Base-by-base conservation (phyloP, 2,797 vertebrate genomes). In the Phalloptychus januarius region DNA sequence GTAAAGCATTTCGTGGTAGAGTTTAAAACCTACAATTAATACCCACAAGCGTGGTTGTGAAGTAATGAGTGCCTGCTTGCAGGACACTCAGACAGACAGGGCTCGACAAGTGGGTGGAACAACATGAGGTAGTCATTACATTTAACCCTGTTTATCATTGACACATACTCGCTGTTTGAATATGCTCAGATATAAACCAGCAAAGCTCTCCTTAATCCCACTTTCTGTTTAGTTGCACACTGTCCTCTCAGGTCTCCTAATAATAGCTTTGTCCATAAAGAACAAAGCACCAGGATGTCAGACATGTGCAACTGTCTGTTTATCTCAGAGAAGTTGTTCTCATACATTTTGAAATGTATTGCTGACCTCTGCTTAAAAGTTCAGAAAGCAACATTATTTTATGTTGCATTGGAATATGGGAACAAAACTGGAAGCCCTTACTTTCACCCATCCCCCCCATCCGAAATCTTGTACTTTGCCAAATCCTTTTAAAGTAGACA, bases 401-500 rank as follows among this genome's bases (percentile, higher is more conserved):
- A n/a, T 11, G 7, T 40, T 28, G 15, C 44, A 45, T 28, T 15
- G 25, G 67, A 4, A 72, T 7, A 48, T 72, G 40, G 45, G 67
- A 81, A 72, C 48, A 79, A 83, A 90, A 70, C 74, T 84, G 78
- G 76, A 90, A 85, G 84, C 80, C 58, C 85, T 69, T 87, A 83
- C 88, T 93, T 83, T 92, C 83, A 90, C 82, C 85, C 79, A 89
- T 82, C 85, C 76, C 85, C 85, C 88, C 86, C 82, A 80, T 87
- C 84, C 85, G 65, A 87, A 84, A 79, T 85, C 75, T 86, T 89
- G 81, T 85, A 86, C 83, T 91, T 88, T 88, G 83, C 85, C 85
- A 88, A 91, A 89, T 81, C 85, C 87, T 93, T 93, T 92, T 88
- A 92, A 91, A 93, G 92, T 87, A 92, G 88, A 93, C 91, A 93